Evolutionary conservation across 1,140 invertebrate genomes (phyloP).

Genomic region (Cotesia vestalis): DNA sequence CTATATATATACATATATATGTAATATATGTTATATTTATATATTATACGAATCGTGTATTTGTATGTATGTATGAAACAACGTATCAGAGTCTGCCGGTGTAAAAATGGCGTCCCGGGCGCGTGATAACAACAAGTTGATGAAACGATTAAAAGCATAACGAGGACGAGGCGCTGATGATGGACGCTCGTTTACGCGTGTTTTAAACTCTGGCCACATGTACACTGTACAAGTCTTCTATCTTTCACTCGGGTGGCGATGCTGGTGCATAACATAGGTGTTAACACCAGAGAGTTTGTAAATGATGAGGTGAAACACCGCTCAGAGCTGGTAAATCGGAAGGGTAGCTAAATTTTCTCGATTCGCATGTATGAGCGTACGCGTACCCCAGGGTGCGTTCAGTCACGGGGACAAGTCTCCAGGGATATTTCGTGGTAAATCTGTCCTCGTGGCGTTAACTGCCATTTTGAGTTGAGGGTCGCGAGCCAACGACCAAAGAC

Average conservation of each 20-base stretch:
- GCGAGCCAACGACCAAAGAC: constrained; percentile 18
- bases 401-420: constrained; percentile 56
- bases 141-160: constrained; percentile 58
- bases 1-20: neutral
- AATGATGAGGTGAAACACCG: neutral
- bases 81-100: neutral
- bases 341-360: constrained; percentile 56
- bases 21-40: neutral
- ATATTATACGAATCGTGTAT: too few species aligned
- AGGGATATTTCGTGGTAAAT: constrained; percentile 54
- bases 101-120: constrained; percentile 47
- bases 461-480: constrained; percentile 47
- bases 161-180: constrained; percentile 41
- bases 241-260: neutral
- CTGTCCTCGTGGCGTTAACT: constrained; percentile 56
- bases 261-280: too few species aligned
- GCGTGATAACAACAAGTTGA: constrained; percentile 55
- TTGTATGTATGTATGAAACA: too few species aligned
- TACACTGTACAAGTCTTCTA: neutral
- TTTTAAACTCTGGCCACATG: constrained; percentile 42
- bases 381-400: constrained; percentile 52
- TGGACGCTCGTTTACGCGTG: constrained; percentile 31
- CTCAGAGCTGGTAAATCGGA: neutral
- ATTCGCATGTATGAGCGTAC: constrained; percentile 58
- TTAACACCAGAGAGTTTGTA: too few species aligned